A percentile compares a stretch with the other conserved stretches of the same genome.
These are phyloP conservation scores for Tyrannus savana DNA, from an alignment of 2,113 vertebrate species.

Conservation along the genomic window DNA sequence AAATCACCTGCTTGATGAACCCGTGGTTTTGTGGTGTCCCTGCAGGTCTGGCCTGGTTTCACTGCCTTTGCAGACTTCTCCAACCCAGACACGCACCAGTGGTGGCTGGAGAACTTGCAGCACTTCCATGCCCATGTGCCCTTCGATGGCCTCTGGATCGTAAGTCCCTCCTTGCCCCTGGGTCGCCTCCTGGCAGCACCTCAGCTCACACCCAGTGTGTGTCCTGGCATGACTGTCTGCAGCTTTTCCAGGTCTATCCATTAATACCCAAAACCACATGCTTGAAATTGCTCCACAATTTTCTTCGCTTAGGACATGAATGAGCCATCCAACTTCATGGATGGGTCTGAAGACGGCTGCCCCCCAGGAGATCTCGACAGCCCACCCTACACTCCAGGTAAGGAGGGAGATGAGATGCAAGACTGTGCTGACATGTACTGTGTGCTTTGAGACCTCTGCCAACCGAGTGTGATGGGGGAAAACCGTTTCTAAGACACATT, in stretches of 20 bases:
- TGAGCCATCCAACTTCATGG: conserved; percentile 87
- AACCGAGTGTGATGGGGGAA: neutral
- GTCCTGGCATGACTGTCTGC: neutral
- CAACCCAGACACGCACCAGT: conserved; percentile 77
- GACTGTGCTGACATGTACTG: neutral
- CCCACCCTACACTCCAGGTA: conserved; percentile 86
- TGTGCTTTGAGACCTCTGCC: fast-evolving
- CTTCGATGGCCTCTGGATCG: conserved; percentile 86
- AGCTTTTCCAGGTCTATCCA: neutral
- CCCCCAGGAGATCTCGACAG: conserved; percentile 77
- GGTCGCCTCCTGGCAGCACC: neutral
- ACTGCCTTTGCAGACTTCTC: conserved; percentile 89
- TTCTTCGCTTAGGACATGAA: conserved; percentile 85
- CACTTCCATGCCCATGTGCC: conserved; percentile 77
- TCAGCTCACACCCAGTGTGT: fast-evolving
- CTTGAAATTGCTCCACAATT: neutral
- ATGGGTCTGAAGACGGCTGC: conserved; percentile 84
- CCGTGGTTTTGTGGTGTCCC: neutral
- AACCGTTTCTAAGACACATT: neutral
- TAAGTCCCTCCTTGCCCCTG: conserved; percentile 52
- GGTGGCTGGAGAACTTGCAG: conserved; percentile 88
- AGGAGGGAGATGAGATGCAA: neutral
- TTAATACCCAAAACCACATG: neutral
- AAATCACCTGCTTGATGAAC: neutral
- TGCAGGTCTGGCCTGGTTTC: conserved; percentile 87